Evolutionary conservation across 2,797 vertebrate species (phyloP).

Genomic region (Podarcis siculus): DNA sequence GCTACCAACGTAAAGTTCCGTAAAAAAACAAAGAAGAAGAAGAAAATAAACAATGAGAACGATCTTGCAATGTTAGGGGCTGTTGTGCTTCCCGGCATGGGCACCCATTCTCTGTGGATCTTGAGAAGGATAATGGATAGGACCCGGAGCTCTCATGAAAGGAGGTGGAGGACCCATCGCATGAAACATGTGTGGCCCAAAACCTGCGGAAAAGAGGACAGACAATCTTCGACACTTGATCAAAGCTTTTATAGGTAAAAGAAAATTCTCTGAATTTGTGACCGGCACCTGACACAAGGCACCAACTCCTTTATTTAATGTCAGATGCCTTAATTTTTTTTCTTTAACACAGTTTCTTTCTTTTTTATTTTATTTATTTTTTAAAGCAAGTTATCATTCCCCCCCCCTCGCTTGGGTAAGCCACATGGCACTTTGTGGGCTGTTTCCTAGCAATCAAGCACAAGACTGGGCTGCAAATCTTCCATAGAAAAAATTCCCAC

Average conservation of each 20-base stretch:
- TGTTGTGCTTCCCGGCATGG: conserved; percentile 88
- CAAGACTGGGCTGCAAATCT: neutral
- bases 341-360: neutral
- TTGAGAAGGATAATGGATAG: conserved; percentile 98
- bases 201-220: conserved; percentile 81
- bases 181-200: conserved; percentile 92
- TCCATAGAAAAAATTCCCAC: neutral
- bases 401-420: neutral
- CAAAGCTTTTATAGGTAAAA: neutral
- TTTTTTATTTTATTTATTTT: neutral
- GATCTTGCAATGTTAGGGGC: conserved; percentile 72
- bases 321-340: neutral
- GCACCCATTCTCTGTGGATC: conserved; percentile 99
- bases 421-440: neutral
- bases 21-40: conserved; percentile 66
- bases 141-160: conserved; percentile 94
- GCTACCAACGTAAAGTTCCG: conserved; percentile 71
- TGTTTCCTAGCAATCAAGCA: neutral
- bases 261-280: neutral
- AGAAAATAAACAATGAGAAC: conserved; percentile 14
- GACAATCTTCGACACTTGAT: conserved; percentile 34
- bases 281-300: neutral
- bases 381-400: neutral
- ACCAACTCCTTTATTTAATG: no score
- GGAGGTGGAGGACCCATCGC: conserved; percentile 94